Percentiles rank a stretch among this genome's conserved stretches.
phyloP scores from a whole-genome alignment of 2,797 vertebrate genomes.

The Diglossa cyanea region DNA sequence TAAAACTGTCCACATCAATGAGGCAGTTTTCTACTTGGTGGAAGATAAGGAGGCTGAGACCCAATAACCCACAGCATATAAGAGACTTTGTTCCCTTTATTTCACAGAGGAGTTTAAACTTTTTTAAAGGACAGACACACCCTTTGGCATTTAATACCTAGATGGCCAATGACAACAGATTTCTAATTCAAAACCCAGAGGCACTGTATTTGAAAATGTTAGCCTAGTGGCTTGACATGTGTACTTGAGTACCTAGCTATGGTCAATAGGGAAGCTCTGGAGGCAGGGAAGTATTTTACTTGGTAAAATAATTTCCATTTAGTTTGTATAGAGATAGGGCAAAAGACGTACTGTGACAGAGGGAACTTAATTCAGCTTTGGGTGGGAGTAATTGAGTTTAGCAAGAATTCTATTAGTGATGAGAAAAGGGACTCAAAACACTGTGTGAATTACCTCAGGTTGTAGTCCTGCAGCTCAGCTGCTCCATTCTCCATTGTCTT shows the following conservation, averaged over 20 bases:
- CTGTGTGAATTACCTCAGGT: neutral
- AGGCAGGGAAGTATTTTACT: neutral
- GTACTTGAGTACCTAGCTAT: neutral
- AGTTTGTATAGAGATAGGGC: neutral
- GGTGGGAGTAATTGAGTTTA: neutral
- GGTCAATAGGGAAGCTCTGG: neutral
- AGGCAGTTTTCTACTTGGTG: neutral
- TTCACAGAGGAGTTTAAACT: neutral
- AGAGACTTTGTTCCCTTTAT: neutral
- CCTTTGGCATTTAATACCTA: neutral
- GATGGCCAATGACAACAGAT: neutral
- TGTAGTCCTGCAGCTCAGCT: neutral
- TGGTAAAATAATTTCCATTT: neutral
- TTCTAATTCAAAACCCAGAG: neutral
- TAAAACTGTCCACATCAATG: neutral
- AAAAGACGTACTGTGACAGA: neutral
- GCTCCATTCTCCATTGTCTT: neutral
- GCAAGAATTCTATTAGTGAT: neutral
- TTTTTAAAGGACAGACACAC: neutral
- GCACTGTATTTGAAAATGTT: neutral
- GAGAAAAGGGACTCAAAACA: neutral
- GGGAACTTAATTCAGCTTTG: neutral
- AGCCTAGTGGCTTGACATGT: neutral
- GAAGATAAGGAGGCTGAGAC: neutral
- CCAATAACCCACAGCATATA: neutral